Percentiles rank a stretch among this genome's conserved stretches.
phyloP scores from a whole-genome alignment of 1,140 invertebrate genomes.

The Nomia melanderi region DNA sequence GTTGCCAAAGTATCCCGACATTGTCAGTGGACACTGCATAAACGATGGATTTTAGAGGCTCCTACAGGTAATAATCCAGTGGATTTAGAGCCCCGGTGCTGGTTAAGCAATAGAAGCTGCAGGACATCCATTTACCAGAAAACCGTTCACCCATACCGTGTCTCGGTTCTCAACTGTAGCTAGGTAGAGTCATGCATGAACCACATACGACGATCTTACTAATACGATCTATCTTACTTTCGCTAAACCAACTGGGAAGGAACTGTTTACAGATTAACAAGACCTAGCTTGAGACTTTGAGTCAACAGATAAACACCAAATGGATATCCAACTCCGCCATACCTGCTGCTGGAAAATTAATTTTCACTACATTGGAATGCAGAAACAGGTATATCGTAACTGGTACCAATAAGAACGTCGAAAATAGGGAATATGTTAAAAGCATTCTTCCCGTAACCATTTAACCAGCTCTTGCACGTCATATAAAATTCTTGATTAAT shows the following conservation, averaged over 20 bases:
- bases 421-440: no score
- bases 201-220: not conserved
- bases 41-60: not conserved
- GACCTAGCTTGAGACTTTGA: not conserved
- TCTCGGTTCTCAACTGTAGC: not conserved
- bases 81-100: not conserved
- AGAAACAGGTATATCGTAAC: no score
- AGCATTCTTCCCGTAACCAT: no score
- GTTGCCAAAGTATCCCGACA: not conserved
- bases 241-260: not conserved
- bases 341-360: not conserved
- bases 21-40: not conserved
- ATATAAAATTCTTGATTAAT: no score
- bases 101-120: not conserved
- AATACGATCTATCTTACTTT: constrained; percentile 1
- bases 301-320: not conserved
- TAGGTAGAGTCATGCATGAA: not conserved
- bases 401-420: no score
- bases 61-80: not conserved
- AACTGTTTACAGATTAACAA: not conserved
- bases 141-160: not conserved
- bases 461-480: no score
- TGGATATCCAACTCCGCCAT: not conserved
- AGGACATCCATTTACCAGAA: not conserved
- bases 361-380: not conserved